Evolutionary conservation across 2,888 invertebrate species (phyloP), one percentile per base, ranked within the genome.

Genomic region (Idaea dimidiata): DNA sequence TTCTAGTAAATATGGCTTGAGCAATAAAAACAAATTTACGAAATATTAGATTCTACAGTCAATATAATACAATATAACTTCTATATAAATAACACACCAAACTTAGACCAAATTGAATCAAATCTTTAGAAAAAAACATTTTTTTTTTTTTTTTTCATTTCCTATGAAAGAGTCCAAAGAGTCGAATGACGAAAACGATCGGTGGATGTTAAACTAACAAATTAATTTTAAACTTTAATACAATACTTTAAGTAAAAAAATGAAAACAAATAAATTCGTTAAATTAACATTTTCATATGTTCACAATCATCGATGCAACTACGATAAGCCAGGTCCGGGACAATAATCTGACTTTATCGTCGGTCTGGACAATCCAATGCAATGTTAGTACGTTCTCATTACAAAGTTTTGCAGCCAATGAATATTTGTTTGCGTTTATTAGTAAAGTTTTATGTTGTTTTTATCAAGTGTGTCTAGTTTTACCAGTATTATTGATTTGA

Each of bases 311-410:
- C 78, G 73, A 77, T 81, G 74, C 72, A 72, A 65, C 70, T 66
- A 65, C 78, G 84, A 83, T 86, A 85, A 84, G 82, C 83, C 72
- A 65, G 67, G 72, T 66, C 59, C 66, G 61, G 72, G 71, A 73
- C 73, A 72, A 72, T 82, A 81, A 83, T 82, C 78, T 79, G 81
- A 83, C 79, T 82, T 83, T 87, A 86, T 84, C 82, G 78, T 67
- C 68, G 65, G 60, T 65, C 55, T 60, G 62, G 67, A 63, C 67
- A 63, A 71, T 69, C 65, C 62, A 69, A 69, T 67, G 69, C 68
- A 68, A 65, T 66, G 64, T 60, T 63, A 60, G 58, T 68, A 66
- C 66, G 67, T 66, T 71, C 18, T 67, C 66, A 68, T 71, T 67
- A 69, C 59, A 68, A 69, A 68, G 61, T 69, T 69, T 57, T 57